Conservation (phyloP, 2,113 vertebrate species). For the Abramis brama region DNA sequence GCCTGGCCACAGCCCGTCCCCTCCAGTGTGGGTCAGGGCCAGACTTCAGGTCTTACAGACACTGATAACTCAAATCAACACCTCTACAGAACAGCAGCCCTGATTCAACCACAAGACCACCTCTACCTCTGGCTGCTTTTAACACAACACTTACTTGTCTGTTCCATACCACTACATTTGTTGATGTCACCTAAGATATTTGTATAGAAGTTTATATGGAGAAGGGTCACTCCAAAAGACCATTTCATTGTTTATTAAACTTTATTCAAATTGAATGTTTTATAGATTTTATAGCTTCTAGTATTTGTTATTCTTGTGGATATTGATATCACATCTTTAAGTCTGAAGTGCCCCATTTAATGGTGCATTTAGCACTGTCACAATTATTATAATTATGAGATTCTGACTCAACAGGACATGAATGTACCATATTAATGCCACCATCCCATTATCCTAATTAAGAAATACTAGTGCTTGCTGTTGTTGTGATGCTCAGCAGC, state of each 20-base stretch:
- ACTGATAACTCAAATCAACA: slow-evolving; percentile 68
- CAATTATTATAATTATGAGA: not conserved
- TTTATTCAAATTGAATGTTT: not conserved
- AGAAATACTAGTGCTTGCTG: not conserved
- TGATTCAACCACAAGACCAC: slow-evolving; percentile 39
- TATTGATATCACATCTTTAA: not conserved
- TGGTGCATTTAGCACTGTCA: not conserved
- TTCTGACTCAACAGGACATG: not conserved
- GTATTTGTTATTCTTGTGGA: not conserved
- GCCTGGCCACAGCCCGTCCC: slow-evolving; percentile 17
- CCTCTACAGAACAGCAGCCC: not conserved
- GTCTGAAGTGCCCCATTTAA: not conserved
- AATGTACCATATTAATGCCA: not conserved
- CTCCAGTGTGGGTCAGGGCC: slow-evolving; percentile 80
- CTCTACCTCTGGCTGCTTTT: not conserved
- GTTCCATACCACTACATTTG: slow-evolving; percentile 2
- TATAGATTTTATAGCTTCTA: not conserved
- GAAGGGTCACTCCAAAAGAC: not conserved
- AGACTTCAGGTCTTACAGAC: slow-evolving; percentile 78
- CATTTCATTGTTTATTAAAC: slow-evolving; percentile 60
- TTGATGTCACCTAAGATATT: not conserved
- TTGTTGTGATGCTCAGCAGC: no score
- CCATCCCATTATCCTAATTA: not conserved
- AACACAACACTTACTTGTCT: not conserved
- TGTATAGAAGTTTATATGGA: not conserved